A percentile compares a stretch with the other conserved stretches of the same genome.
Evolutionary conservation across 2,888 invertebrate genomes (phyloP).

Genomic region (Yponomeuta sedellus): DNA sequence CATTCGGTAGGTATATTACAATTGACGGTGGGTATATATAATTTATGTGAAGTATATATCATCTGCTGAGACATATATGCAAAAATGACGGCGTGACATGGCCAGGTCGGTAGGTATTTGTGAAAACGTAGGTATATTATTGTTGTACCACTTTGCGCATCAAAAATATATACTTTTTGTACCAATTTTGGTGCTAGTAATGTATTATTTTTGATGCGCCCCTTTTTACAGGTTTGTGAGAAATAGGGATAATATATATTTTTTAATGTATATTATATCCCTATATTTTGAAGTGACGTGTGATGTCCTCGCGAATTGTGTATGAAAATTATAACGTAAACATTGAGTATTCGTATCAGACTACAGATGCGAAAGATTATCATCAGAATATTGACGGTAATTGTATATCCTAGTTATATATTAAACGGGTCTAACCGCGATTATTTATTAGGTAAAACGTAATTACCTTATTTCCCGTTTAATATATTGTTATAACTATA

Average conservation of each 20-base stretch:
- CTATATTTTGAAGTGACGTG: neutral
- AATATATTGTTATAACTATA: too few species aligned
- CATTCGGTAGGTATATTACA: conserved; percentile 46
- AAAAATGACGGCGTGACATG: conserved; percentile 35
- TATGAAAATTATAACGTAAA: neutral
- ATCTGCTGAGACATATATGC: neutral
- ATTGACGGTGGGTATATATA: conserved; percentile 42
- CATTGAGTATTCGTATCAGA: neutral
- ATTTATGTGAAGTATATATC: neutral
- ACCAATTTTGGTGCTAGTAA: neutral
- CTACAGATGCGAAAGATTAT: neutral
- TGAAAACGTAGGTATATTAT: neutral
- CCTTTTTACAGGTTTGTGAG: neutral
- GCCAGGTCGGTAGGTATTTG: conserved; percentile 55
- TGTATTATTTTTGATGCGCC: neutral
- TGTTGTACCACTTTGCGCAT: neutral
- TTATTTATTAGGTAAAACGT: too few species aligned
- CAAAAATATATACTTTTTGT: conserved; percentile 24
- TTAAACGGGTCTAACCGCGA: too few species aligned
- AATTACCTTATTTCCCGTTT: too few species aligned
- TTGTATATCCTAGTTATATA: neutral
- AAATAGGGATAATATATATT: neutral
- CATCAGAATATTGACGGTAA: neutral
- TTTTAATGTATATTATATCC: neutral
- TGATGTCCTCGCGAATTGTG: neutral